These are phyloP conservation scores for Hydropsyche tenuis DNA, from an alignment of 1,140 invertebrate species.

Conservation along the genomic window DNA sequence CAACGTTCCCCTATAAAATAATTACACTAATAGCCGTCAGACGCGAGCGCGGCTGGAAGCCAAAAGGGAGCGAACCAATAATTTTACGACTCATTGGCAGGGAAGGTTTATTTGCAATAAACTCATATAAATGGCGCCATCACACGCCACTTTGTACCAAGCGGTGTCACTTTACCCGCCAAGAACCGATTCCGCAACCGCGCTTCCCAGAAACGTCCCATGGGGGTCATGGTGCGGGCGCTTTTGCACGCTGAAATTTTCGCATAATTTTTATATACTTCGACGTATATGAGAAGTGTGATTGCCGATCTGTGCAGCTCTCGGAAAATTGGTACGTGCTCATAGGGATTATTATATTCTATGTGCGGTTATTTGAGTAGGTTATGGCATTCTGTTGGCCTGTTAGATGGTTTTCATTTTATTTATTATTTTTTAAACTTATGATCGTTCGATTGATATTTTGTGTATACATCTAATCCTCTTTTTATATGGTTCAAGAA, in stretches of 20 bases:
- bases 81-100: slow-evolving; percentile 47
- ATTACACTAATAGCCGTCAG: slow-evolving; percentile 36
- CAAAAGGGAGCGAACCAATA: slow-evolving; percentile 25
- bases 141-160: slow-evolving; percentile 46
- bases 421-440: no score
- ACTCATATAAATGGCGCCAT: slow-evolving; percentile 41
- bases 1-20: slow-evolving; percentile 42
- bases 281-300: no score
- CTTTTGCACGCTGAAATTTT: not conserved
- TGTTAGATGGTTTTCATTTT: no score
- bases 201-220: not conserved
- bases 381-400: no score
- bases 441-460: no score
- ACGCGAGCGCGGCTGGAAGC: no score
- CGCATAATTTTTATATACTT: slow-evolving; percentile 6
- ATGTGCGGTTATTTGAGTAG: no score
- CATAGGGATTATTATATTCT: no score
- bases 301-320: no score
- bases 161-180: slow-evolving; percentile 40
- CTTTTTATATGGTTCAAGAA: no score
- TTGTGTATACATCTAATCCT: no score
- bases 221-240: not conserved
- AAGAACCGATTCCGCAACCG: not conserved
- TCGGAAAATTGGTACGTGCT: no score
- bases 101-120: slow-evolving; percentile 49